phyloP scores from a whole-genome alignment of 2,888 invertebrate genomes.

The Tetrapedia diversipes region DNA sequence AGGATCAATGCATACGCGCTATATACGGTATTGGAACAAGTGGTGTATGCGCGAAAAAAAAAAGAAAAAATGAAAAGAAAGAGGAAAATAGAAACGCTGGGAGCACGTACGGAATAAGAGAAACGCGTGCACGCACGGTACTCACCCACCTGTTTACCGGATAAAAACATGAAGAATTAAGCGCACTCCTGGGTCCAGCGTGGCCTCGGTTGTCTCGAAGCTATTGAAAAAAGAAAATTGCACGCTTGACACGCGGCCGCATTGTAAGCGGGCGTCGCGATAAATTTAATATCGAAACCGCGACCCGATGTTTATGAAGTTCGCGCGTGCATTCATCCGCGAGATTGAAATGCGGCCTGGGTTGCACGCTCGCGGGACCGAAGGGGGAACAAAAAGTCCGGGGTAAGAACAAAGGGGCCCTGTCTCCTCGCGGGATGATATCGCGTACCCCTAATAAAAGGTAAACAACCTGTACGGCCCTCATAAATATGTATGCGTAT shows the following conservation, averaged over 20 bases:
- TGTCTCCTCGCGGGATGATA: constrained; percentile 29
- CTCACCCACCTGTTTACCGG: constrained; percentile 34
- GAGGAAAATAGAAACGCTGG: too few relatives aligned
- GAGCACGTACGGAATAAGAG: constrained; percentile 33
- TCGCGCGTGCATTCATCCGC: constrained; percentile 44
- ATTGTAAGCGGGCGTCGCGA: constrained; percentile 53
- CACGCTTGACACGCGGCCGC: constrained; percentile 54
- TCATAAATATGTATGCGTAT: constrained; percentile 45
- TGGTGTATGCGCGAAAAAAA: not conserved
- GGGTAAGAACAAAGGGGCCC: constrained; percentile 45
- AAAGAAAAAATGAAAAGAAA: too few relatives aligned
- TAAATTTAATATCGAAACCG: constrained; percentile 67
- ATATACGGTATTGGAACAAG: not conserved
- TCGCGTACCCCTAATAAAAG: constrained; percentile 42
- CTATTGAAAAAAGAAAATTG: constrained; percentile 54
- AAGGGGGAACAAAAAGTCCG: constrained; percentile 29
- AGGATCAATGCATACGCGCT: not conserved
- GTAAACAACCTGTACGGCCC: constrained; percentile 18
- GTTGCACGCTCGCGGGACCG: not conserved
- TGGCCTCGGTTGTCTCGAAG: constrained; percentile 30
- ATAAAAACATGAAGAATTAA: constrained; percentile 60
- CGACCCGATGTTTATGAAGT: constrained; percentile 56
- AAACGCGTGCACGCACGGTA: constrained; percentile 19
- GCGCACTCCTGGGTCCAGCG: constrained; percentile 19
- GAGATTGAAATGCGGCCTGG: constrained; percentile 52